These are phyloP conservation scores for Calyptommatus sinebrachiatus DNA, from an alignment of 2,113 vertebrate genomes.

Conservation along the genomic window DNA sequence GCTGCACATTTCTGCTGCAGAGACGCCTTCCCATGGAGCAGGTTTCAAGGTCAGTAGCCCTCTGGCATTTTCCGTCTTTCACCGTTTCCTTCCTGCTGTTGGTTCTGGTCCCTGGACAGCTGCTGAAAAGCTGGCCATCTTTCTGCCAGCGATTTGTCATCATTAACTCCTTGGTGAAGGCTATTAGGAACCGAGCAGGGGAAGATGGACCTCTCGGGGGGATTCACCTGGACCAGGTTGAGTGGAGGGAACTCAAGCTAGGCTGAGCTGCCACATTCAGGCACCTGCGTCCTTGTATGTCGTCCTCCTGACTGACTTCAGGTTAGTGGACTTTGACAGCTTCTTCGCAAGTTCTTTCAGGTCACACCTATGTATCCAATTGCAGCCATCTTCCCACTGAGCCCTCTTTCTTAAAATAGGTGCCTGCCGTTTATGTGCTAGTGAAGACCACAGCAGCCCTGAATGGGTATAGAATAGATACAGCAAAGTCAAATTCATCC, in stretches of 20 bases:
- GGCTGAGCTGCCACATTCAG: background rate
- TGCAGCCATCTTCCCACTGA: too few relatives aligned
- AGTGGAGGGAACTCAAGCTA: background rate
- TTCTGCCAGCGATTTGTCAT: slow-evolving; percentile 18
- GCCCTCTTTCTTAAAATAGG: too few relatives aligned
- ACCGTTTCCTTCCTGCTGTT: background rate
- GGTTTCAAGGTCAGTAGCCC: slow-evolving; percentile 6
- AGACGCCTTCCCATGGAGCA: background rate
- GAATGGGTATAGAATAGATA: too few relatives aligned
- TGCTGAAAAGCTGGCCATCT: background rate
- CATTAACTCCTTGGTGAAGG: slow-evolving; percentile 17
- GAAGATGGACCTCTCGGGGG: background rate
- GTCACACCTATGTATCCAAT: too few relatives aligned
- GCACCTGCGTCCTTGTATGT: background rate
- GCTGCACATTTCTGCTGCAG: background rate
- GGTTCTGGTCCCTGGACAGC: slow-evolving; percentile 9
- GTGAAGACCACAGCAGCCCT: too few relatives aligned
- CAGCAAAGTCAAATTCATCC: too few relatives aligned
- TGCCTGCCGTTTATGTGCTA: too few relatives aligned
- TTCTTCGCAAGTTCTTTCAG: too few relatives aligned
- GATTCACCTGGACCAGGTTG: background rate
- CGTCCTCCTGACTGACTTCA: background rate
- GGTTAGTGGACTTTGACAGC: background rate
- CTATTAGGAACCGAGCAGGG: background rate
- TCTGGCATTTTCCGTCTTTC: background rate